Base-by-base conservation (phyloP, 2,113 vertebrate species). In the Cynopterus brachyotis region DNA sequence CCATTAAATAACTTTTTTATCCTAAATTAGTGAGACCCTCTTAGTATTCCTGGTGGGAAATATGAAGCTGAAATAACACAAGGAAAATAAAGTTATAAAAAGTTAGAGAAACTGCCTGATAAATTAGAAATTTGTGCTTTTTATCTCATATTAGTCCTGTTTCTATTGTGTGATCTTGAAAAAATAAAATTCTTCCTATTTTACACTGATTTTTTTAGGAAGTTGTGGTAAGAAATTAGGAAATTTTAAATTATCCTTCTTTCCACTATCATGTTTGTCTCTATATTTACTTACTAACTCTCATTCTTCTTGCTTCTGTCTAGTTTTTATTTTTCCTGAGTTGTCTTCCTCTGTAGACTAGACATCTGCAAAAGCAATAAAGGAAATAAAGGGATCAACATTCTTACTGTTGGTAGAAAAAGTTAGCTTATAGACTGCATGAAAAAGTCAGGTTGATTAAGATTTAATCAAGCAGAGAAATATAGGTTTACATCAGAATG, bases 381-480 rank as follows among this genome's bases (percentile, higher is more conserved):
- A 70, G 28, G 28, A 69, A 64, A 84, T 40, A 57, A 35, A 92
- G 19, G 53, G 2, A 50, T 76, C 32, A 30, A 13, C 53, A 30
- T 35, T 47, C 9, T 7, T 53, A 47, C 22, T 28, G 1, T 28
- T 42, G 20, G 37, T 45, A 67, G 88, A 45, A 76, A 89, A 64
- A 47, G 45, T 26, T 32, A 89, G 35, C 17, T 88, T 20, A 13
- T 7, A 91, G 70, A 72, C 15, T 10, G 28, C 11, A 30, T 12
- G 24, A 69, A 67, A 95, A 76, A 62, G 26, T 72, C 70, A 81
- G 40, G n/a, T n/a, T 70, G 84, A 30, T 57, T 76, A 81, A 13
- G 32, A 76, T 82, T 84, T 72, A 72, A 82, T 95, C 88, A 84
- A 88, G 45, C 57, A 22, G 59, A 94, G 69, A 87, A 94, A 96